Evolutionary conservation across 1,140 invertebrate genomes (phyloP), one percentile per base, ranked within the genome.

Genomic region (Probaryconus sp.): DNA sequence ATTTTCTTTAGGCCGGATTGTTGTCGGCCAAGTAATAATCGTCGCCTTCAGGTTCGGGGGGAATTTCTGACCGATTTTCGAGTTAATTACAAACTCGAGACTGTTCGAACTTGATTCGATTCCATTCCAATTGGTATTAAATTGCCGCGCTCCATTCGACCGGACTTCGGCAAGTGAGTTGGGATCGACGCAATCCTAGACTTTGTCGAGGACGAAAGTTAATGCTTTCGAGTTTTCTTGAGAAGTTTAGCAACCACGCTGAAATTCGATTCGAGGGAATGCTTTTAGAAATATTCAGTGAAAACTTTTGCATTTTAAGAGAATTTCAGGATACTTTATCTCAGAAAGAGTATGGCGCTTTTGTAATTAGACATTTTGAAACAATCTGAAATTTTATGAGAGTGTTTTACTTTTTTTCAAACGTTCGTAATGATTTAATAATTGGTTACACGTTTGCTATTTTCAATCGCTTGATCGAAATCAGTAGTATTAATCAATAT

Each of bases 21-120:
- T 72, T 72, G 53, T 64, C 45, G 21, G 43, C 69, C 33, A 60
- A 72, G 60, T 72, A 64, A 50, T 63, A 72, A 65, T 72, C 69
- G 65, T 65, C 61, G 61, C 65, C 61, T 72, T 61, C 16, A 37
- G 31, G 20, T 11, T 42, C 21, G 47, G 43, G 40, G 20, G 47
- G 42, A 45, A 65, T 43, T 65, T 61, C 30, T 51, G 64, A 63
- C 38, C 61, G 61, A 79, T 61, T 79, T 77, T 75, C 58, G 45
- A 79, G 67, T 77, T 77, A 79, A 79, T 79, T 79, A 76, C 61
- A 74, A 74, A 67, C 63, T 74, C 48, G 55, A 65, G 63, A 67
- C 70, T 68, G 48, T 73, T 73, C 63, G 70, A 56, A 63, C 40
- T 56, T 68, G 70, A 73, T 67, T 73, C 70, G 70, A 73, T 73